Conservation (phyloP, 2,888 invertebrate genomes). For the Tyria jacobaeae region DNA sequence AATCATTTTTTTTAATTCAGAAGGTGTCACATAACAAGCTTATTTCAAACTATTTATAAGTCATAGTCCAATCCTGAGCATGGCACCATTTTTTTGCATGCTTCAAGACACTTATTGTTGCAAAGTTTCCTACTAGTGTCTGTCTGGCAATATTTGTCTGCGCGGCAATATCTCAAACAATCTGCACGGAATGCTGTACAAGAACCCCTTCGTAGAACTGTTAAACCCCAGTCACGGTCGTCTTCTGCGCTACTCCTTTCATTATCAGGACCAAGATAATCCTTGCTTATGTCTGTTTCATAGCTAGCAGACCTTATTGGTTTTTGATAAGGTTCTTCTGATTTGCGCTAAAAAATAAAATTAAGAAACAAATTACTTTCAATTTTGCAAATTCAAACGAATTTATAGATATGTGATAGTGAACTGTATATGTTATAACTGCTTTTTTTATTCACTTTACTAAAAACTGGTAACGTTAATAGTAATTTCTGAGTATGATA, state of each 20-base stretch:
- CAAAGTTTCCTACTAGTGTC: not conserved
- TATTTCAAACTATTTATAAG: not conserved
- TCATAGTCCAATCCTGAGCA: not conserved
- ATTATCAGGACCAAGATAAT: not conserved
- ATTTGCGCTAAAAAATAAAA: slow-evolving; percentile 1
- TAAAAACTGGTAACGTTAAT: not conserved
- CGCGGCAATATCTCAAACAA: not conserved
- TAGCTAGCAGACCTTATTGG: not conserved
- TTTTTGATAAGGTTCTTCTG: not conserved
- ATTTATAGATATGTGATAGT: too few species aligned
- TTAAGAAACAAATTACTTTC: too few species aligned
- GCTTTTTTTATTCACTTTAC: too few species aligned
- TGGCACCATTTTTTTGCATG: not conserved
- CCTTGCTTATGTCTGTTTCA: not conserved
- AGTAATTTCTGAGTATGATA: not conserved
- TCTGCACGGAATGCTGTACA: not conserved
- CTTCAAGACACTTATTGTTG: not conserved
- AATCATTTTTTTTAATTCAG: too few species aligned
- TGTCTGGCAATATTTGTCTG: not conserved
- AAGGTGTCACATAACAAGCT: too few species aligned
- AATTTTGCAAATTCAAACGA: too few species aligned
- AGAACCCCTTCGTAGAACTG: not conserved
- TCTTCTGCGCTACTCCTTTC: not conserved
- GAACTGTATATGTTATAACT: too few species aligned
- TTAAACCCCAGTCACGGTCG: not conserved